Percentiles rank a stretch among this genome's conserved stretches.
phyloP scores from a whole-genome alignment of 2,888 invertebrate genomes.

The Dendrolimus houi region DNA sequence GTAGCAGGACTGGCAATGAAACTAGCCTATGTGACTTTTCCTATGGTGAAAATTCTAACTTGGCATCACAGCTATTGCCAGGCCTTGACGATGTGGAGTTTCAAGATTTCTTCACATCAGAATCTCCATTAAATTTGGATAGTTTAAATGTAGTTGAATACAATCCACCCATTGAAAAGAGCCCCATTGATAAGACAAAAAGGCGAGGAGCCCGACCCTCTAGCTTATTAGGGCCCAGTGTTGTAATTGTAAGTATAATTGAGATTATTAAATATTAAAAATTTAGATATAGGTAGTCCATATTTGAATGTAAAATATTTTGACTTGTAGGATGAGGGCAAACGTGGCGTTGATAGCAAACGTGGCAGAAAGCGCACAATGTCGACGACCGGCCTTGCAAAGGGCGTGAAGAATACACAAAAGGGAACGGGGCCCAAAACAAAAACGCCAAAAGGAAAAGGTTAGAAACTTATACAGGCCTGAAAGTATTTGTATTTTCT shows the following conservation, averaged over 20 bases:
- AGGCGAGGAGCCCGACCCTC: constrained; percentile 27
- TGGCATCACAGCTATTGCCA: constrained; percentile 31
- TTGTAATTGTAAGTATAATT: constrained; percentile 22
- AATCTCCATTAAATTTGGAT: constrained; percentile 33
- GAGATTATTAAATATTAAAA: too few species aligned
- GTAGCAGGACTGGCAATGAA: constrained; percentile 29
- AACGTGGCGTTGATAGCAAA: constrained; percentile 35
- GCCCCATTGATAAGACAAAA: constrained; percentile 27
- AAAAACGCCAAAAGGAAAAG: constrained; percentile 38
- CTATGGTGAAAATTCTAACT: constrained; percentile 44
- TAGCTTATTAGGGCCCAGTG: constrained; percentile 29
- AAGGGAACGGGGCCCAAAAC: constrained; percentile 32
- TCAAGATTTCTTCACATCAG: constrained; percentile 38
- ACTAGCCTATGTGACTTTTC: constrained; percentile 51
- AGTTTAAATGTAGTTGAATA: constrained; percentile 28
- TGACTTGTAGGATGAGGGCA: constrained; percentile 26
- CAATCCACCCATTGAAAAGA: constrained; percentile 18
- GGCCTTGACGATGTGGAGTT: constrained; percentile 40
- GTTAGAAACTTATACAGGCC: constrained; percentile 18
- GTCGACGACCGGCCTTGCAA: constrained; percentile 43
- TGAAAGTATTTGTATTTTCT: too few species aligned
- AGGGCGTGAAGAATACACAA: constrained; percentile 27
- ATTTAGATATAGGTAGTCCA: too few species aligned
- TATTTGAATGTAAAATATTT: not conserved
- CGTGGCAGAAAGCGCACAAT: constrained; percentile 55